Evolutionary conservation across 2,113 vertebrate species (phyloP).

Genomic region (Ceyx cyanopectus): DNA sequence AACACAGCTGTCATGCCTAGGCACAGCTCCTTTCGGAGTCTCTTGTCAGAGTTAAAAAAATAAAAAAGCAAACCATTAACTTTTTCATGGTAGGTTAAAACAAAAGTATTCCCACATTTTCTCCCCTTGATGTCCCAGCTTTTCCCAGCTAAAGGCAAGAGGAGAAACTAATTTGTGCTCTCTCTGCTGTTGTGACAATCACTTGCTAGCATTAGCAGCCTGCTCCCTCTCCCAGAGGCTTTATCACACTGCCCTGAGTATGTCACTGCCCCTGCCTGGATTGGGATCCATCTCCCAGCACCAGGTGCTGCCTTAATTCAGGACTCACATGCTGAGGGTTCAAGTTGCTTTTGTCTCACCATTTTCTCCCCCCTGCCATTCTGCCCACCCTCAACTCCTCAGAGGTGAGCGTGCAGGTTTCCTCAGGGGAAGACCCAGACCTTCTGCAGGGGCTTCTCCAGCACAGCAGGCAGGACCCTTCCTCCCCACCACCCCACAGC

Average conservation of each 20-base stretch:
- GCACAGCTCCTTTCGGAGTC: not conserved
- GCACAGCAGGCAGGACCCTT: fast-evolving
- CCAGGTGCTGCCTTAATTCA: fast-evolving
- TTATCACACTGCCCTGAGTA: not conserved
- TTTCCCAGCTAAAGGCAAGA: not conserved
- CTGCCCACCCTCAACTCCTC: not conserved
- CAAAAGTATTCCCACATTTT: not conserved
- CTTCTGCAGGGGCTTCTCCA: fast-evolving
- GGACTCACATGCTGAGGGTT: fast-evolving
- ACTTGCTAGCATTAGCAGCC: not conserved
- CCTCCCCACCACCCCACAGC: fast-evolving
- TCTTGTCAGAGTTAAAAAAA: not conserved
- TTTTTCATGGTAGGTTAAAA: not conserved
- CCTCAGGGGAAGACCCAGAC: not conserved
- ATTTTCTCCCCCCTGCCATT: not conserved
- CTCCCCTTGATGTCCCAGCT: not conserved
- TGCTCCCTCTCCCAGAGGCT: not conserved
- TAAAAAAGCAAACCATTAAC: fast-evolving
- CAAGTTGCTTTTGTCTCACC: not conserved
- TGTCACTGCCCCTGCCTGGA: not conserved
- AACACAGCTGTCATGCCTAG: not conserved
- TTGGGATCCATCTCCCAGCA: not conserved
- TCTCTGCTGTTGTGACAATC: not conserved
- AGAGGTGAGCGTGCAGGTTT: not conserved
- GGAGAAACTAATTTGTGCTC: not conserved